Percentiles rank a stretch among this genome's conserved stretches.
Conservation (phyloP, 2,113 vertebrate species). For the Pelecanoides urinatrix region DNA sequence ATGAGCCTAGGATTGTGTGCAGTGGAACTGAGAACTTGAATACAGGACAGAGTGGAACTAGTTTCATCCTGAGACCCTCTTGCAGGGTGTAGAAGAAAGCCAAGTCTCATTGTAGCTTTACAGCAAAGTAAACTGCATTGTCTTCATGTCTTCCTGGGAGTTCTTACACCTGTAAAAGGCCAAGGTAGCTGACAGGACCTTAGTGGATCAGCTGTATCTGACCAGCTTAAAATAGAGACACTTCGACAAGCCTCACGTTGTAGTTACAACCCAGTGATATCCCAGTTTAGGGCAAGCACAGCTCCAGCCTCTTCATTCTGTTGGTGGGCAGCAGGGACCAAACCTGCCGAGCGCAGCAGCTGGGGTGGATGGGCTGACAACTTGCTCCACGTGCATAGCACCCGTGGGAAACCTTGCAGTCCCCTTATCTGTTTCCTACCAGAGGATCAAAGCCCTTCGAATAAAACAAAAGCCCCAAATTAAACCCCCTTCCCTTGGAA, state of each 20-base stretch:
- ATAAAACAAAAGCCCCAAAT: not conserved
- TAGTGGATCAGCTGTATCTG: not conserved
- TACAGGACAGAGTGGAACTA: not conserved
- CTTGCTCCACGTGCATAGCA: rapidly evolving
- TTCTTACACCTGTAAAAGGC: not conserved
- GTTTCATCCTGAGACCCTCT: not conserved
- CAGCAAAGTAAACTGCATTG: not conserved
- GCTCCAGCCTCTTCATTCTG: not conserved
- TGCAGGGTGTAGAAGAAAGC: not conserved
- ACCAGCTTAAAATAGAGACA: not conserved
- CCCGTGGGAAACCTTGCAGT: not conserved
- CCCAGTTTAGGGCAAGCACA: not conserved
- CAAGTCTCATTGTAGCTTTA: not conserved
- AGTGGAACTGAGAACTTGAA: not conserved
- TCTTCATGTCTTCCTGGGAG: not conserved
- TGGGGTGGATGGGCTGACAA: not conserved
- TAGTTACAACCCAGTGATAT: not conserved
- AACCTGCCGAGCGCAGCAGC: not conserved
- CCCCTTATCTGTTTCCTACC: not conserved
- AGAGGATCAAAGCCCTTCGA: not conserved
- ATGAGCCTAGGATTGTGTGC: not conserved
- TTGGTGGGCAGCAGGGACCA: not conserved
- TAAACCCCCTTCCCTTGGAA: not conserved
- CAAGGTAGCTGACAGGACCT: not conserved
- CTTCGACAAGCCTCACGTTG: not conserved